Evolutionary conservation across 2,888 invertebrate species (phyloP), one percentile per base, ranked within the genome.

Genomic region (Spodoptera picta): DNA sequence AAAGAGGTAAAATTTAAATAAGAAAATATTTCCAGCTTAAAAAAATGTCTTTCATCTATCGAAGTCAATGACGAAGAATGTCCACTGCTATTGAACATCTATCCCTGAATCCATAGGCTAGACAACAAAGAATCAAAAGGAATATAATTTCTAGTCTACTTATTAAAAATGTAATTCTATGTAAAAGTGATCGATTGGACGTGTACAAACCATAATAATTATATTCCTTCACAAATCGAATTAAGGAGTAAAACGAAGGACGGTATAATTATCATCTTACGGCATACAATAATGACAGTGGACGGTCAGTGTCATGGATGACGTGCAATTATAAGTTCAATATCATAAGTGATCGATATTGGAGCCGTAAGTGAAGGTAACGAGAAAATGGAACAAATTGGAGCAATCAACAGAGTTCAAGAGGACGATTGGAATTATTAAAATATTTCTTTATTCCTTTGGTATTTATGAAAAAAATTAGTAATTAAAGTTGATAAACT

Each of bases 251-350:
- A 60, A 64, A 50, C 27, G 46, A 57, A 60, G 54, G 62, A 49
- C 53, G 19, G 48, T 44, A 66, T 77, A 74, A 74, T 72, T 46
- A 68, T 54, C 65, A 60, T 36, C 65, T 45, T 67, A 56, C 12
- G 45, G 27, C 24, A 47, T 62, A 60, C 14, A 45, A 49, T 77
- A 78, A 77, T 75, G 59, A 75, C 60, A 69, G 60, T 56, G 51
- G 65, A 68, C 46, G 62, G 66, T 54, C 65, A 77, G 45, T 72
- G 61, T 67, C 69, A 58, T 65, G 61, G 53, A 53, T 52, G 48
- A 69, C 66, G 65, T 54, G 65, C 67, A 69, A 80, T 78, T 78
- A 78, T 69, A 69, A 58, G 69, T 80, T 77, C 69, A 69, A 80
- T 80, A 78, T 67, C 72, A 64, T 62, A 62, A 49, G 52, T 65